Base-by-base conservation (phyloP, 2,113 vertebrate genomes). In the Syngnathoides biaculeatus region DNA sequence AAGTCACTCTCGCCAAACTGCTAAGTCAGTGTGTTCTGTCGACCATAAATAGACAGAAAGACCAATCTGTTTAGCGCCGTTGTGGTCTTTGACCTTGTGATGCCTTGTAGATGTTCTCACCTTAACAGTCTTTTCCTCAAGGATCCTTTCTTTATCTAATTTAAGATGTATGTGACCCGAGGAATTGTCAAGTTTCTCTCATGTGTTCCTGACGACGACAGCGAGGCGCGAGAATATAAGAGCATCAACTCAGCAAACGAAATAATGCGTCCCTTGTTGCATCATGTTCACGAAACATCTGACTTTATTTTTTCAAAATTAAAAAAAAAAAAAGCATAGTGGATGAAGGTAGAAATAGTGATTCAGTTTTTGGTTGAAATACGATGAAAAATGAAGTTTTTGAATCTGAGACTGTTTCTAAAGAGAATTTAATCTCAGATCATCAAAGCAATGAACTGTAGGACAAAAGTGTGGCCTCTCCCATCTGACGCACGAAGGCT, bases 401-500 rank as follows among this genome's bases (percentile, higher is more conserved):
- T 35, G 6, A 35, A 35, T 35, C 6, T 35, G 30, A 35, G 6
- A 5, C 30, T 52, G 9, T 55, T 22, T n/a, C 48, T 24, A 5
- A 24, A 40, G 59, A 62, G 45, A 69, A 13, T 5, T 68, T 57
- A n/a, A 0, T 55, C 22, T 50, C 55, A 19, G 3, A 8, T 57
- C 59, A 77, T 45, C 64, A 71, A 75, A 79, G 75, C 64, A 45
- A 19, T 35, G 64, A 76, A 63, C 22, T 61, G 65, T 3, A 1
- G 66, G 62, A 64, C 72, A 75, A 58, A 47, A 67, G 43, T 42
- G 75, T 0, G 69, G 66, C 70, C 68, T 45, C 71, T 74, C 64
- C 78, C 75, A 84, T 80, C 79, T 82, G 78, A 86, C 76, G 60
- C 71, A 79, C 83, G 87, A 86, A 86, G 73, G 70, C 67, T 81